Evolutionary conservation across 1,140 invertebrate genomes (phyloP), one percentile per base, ranked within the genome.

Genomic region (Dermatophagoides farinae): DNA sequence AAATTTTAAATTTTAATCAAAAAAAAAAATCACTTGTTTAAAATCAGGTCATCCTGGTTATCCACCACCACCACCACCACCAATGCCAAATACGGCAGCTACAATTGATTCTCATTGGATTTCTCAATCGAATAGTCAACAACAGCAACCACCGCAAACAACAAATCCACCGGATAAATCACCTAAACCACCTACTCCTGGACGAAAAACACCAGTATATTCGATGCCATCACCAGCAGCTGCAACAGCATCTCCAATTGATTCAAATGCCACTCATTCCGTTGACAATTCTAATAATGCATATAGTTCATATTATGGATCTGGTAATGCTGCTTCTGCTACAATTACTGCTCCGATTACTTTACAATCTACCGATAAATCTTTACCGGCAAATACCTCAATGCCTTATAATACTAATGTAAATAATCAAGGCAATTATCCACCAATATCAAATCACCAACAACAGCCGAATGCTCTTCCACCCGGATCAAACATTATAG

Each of bases 151-250:
- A 25, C 39, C 39, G n/a, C 37, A 40, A 16, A n/a, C 31, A n/a
- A 9, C 1, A 6, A 44, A 39, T 47, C 41, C 25, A 25, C 57
- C 41, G 20, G 41, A 8, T 23, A 59, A 44, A 31, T 46, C 57
- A 22, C 57, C 57, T 6, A 59, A 41, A 14, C 31, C 23, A 18
- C n/a, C 53, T 38, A 44, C 53, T 20, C 5, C 14, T 55, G 53
- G 53, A n/a, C 53, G 53, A 6, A 55, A 55, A 23, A 55, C 53
- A 23, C 53, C 53, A 6, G 53, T 55, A 2, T 55, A 25, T 38
- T 55, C 53, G 9, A 23, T 55, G 38, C 53, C 6, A 14, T 25
- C 53, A 39, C n/a, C 53, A 14, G 25, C 53, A 31, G 14, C 53
- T n/a, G 53, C 12, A 37, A n/a, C 47, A 12, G 5, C 14, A 50